phyloP scores from a whole-genome alignment of 2,113 vertebrate species.

The Dipodomys merriami region DNA sequence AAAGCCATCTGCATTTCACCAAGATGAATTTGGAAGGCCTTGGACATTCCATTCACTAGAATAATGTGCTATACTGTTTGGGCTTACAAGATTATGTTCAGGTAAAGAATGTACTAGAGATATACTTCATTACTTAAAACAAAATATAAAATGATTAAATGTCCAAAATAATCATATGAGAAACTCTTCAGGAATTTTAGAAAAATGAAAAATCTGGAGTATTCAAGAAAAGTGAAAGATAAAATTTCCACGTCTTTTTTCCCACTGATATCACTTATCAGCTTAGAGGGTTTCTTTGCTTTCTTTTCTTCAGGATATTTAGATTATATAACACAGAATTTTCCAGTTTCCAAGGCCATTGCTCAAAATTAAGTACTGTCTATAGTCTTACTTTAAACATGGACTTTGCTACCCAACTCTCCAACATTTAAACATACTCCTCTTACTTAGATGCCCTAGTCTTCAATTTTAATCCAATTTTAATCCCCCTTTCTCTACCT shows the following conservation, averaged over 20 bases:
- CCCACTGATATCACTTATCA: neutral
- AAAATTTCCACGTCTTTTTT: slow-evolving; percentile 16
- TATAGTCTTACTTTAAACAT: slow-evolving; percentile 39
- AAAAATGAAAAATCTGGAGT: slow-evolving; percentile 14
- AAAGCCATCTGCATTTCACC: slow-evolving; percentile 36
- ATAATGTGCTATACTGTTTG: slow-evolving; percentile 18
- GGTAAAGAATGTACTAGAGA: neutral
- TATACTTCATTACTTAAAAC: neutral
- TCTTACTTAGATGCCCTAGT: neutral
- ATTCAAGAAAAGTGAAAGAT: slow-evolving; percentile 18
- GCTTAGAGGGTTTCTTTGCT: slow-evolving; percentile 40
- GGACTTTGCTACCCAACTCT: neutral
- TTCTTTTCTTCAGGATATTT: slow-evolving; percentile 1
- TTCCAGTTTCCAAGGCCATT: neutral
- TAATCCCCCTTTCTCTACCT: neutral
- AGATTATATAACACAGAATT: neutral
- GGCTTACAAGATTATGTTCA: slow-evolving; percentile 24
- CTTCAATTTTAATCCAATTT: neutral
- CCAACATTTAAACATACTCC: neutral
- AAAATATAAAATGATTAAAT: slow-evolving; percentile 30
- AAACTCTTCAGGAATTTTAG: slow-evolving; percentile 5
- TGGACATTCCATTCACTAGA: slow-evolving; percentile 28
- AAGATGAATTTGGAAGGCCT: slow-evolving; percentile 10
- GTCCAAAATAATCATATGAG: slow-evolving; percentile 29
- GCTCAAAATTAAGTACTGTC: slow-evolving; percentile 12